Conservation (phyloP, 1,140 invertebrate genomes). For the Aculops lycopersici region DNA sequence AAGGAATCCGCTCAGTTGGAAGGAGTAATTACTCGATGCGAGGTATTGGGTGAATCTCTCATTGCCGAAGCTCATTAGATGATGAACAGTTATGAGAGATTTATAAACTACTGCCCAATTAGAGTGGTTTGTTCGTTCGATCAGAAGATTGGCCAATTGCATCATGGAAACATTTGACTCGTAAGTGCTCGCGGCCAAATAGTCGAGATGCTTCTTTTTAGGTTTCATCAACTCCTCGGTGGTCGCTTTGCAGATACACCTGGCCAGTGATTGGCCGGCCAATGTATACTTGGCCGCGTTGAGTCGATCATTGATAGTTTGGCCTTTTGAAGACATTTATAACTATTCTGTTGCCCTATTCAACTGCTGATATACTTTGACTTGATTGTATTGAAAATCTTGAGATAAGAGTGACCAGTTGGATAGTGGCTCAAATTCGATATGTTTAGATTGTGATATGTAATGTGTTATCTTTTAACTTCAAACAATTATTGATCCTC, state of each 20-base stretch:
- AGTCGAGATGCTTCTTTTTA: conserved; percentile 98
- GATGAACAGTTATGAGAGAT: conserved; percentile 82
- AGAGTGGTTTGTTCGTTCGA: conserved; percentile 78
- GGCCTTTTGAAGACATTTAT: conserved; percentile 15
- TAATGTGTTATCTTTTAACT: too few species aligned
- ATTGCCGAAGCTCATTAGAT: conserved; percentile 95
- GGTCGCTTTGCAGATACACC: conserved; percentile 94
- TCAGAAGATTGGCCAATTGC: conserved; percentile 78
- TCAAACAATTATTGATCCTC: too few species aligned
- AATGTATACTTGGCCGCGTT: conserved; percentile 82
- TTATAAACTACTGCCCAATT: conserved; percentile 97
- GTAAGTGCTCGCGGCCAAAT: conserved; percentile 80
- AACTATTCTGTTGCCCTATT: too few species aligned
- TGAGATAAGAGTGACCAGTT: too few species aligned
- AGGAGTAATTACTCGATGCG: neutral
- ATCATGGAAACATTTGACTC: conserved; percentile 97
- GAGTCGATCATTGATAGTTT: conserved; percentile 33
- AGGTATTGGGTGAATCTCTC: conserved; percentile 23
- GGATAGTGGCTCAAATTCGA: too few species aligned
- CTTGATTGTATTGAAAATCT: too few species aligned
- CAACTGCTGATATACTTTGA: too few species aligned
- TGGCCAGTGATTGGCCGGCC: conserved; percentile 85
- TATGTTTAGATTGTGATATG: too few species aligned
- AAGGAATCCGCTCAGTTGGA: neutral
- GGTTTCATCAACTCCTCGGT: conserved; percentile 96